Percentiles rank a stretch among this genome's conserved stretches.
phyloP scores from a whole-genome alignment of 2,113 vertebrate species.

The Azemiops feae region DNA sequence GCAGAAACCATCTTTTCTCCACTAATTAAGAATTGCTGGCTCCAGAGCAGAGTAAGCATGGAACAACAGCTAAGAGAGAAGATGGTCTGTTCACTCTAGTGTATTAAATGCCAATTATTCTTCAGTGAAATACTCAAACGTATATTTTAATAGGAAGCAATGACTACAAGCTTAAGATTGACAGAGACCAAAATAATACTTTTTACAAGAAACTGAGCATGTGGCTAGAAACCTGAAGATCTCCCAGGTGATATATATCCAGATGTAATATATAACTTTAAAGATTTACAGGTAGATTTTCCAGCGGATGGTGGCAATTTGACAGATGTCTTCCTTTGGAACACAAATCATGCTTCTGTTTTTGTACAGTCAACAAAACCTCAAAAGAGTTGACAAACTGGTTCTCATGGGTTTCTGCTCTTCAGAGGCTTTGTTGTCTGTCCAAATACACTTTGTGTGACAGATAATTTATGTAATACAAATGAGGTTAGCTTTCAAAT shows the following conservation, averaged over 20 bases:
- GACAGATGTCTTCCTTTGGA: not conserved
- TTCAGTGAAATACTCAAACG: not conserved
- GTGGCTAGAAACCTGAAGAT: not conserved
- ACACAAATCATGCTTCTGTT: not conserved
- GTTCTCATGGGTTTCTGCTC: slow-evolving; percentile 21
- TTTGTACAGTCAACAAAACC: slow-evolving; percentile 17
- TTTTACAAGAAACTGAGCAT: not conserved
- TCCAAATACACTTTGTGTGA: slow-evolving; percentile 12
- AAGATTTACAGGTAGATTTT: not conserved
- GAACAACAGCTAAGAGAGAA: not conserved
- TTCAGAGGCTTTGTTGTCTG: not conserved
- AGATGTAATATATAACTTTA: not conserved
- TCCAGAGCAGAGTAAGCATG: not conserved
- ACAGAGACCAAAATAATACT: not conserved
- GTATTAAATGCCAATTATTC: not conserved
- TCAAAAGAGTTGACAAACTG: slow-evolving; percentile 8
- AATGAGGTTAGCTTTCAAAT: slow-evolving; percentile 26
- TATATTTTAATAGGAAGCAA: not conserved
- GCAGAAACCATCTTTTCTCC: not conserved
- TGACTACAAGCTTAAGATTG: not conserved
- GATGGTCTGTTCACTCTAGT: not conserved
- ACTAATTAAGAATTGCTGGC: not conserved
- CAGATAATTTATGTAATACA: slow-evolving; percentile 42
- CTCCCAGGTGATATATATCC: not conserved
- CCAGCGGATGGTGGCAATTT: not conserved